phyloP scores from a whole-genome alignment of 2,113 vertebrate species.

The Plecturocebus donacophilus region DNA sequence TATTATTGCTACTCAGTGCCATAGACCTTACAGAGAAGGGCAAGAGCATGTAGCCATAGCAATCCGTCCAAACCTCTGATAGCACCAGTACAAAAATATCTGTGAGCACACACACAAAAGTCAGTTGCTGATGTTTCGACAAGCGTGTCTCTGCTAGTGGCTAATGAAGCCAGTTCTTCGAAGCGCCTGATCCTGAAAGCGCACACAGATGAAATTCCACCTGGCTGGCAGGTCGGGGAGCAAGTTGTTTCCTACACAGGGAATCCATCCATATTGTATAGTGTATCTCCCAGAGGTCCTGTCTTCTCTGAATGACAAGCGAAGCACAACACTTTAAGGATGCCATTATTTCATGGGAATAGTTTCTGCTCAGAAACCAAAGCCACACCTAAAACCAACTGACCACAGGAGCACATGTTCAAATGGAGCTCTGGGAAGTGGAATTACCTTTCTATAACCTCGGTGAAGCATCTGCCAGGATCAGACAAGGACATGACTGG shows the following conservation, averaged over 20 bases:
- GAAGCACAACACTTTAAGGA: neutral
- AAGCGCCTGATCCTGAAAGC: neutral
- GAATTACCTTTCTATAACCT: neutral
- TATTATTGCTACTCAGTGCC: neutral
- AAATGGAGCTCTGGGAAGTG: neutral
- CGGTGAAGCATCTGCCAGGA: neutral
- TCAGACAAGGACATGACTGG: neutral
- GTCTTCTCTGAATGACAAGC: neutral
- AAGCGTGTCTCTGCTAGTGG: neutral
- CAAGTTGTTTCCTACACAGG: neutral
- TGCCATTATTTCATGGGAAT: neutral
- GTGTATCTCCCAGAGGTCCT: neutral
- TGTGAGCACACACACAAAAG: neutral
- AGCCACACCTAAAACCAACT: neutral
- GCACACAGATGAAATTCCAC: slow-evolving; percentile 28
- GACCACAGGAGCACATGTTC: neutral
- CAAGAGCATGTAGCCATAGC: neutral
- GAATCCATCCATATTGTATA: neutral
- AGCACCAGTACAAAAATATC: neutral
- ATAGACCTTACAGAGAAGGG: neutral
- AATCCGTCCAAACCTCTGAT: neutral
- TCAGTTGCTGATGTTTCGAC: neutral
- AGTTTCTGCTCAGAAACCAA: slow-evolving; percentile 16
- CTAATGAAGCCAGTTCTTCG: slow-evolving; percentile 22
- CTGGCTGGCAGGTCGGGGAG: neutral